phyloP scores from a whole-genome alignment of 2,888 invertebrate species.

The Cistogaster globosa region DNA sequence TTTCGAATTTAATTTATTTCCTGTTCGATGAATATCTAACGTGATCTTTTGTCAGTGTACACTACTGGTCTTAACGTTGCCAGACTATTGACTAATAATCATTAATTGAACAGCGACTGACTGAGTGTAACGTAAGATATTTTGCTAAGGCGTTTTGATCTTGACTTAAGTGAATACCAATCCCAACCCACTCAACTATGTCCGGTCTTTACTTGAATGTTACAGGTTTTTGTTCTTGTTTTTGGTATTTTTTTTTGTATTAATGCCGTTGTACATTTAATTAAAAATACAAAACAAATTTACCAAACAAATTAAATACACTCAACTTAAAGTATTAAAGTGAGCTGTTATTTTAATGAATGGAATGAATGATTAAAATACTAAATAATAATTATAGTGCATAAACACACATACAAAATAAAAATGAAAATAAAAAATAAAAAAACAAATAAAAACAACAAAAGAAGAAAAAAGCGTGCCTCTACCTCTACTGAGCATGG shows the following conservation, averaged over 20 bases:
- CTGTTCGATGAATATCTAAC: neutral
- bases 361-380: constrained; percentile 77
- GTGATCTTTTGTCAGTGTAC: neutral
- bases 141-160: constrained; percentile 77
- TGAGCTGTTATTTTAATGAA: constrained; percentile 79
- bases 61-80: constrained; percentile 44
- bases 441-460: constrained; percentile 20
- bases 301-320: constrained; percentile 36
- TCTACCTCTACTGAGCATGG: constrained; percentile 46
- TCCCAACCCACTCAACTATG: constrained; percentile 72
- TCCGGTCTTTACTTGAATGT: constrained; percentile 63
- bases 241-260: constrained; percentile 24
- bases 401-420: constrained; percentile 18
- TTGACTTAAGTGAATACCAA: constrained; percentile 78
- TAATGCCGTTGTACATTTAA: constrained; percentile 48
- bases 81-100: constrained; percentile 45
- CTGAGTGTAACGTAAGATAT: constrained; percentile 43
- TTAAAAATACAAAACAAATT: constrained; percentile 22
- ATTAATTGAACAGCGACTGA: constrained; percentile 27
- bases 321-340: constrained; percentile 74
- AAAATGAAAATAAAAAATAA: constrained; percentile 8
- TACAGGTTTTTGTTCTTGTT: constrained; percentile 31
- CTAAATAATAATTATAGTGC: constrained; percentile 42
- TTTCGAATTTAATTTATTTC: neutral
- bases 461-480: constrained; percentile 63